Evolutionary conservation across 2,113 vertebrate species (phyloP).

Genomic region (Prietella phreatophila): DNA sequence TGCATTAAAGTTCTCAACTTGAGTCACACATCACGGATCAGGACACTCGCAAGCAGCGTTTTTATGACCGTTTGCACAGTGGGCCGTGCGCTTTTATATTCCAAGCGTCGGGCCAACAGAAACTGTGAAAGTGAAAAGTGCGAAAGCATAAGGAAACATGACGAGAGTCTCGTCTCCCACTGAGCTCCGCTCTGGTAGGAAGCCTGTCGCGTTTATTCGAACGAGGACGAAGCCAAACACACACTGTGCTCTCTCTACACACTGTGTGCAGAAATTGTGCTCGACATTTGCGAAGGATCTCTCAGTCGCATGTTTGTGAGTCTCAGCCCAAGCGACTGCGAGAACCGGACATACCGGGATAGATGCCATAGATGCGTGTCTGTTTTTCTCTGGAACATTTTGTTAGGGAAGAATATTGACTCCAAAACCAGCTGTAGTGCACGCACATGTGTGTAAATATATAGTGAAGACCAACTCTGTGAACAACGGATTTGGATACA

Average conservation of each 20-base stretch:
- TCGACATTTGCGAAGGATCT: not conserved
- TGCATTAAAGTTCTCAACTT: not conserved
- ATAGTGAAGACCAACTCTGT: not conserved
- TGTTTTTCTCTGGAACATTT: not conserved
- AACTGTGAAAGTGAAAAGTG: constrained; percentile 9
- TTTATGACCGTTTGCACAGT: not conserved
- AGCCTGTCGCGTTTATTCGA: not conserved
- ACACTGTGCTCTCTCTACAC: not conserved
- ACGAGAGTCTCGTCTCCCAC: not conserved
- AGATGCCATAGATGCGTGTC: too few species aligned
- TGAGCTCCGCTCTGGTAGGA: not conserved
- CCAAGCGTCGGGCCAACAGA: not conserved
- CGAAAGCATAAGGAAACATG: not conserved
- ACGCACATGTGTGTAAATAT: not conserved
- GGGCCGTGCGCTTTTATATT: not conserved
- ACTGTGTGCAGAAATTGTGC: not conserved
- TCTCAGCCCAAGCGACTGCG: too few species aligned
- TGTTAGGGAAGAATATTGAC: not conserved
- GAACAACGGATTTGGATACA: too few species aligned
- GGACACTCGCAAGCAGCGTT: not conserved
- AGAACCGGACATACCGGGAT: too few species aligned
- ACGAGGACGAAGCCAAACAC: not conserved
- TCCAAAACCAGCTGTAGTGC: not conserved
- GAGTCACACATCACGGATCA: not conserved
- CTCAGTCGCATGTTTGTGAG: too few species aligned